Evolutionary conservation across 2,113 vertebrate genomes (phyloP), one percentile per base, ranked within the genome.

Genomic region (Pteropus alecto): DNA sequence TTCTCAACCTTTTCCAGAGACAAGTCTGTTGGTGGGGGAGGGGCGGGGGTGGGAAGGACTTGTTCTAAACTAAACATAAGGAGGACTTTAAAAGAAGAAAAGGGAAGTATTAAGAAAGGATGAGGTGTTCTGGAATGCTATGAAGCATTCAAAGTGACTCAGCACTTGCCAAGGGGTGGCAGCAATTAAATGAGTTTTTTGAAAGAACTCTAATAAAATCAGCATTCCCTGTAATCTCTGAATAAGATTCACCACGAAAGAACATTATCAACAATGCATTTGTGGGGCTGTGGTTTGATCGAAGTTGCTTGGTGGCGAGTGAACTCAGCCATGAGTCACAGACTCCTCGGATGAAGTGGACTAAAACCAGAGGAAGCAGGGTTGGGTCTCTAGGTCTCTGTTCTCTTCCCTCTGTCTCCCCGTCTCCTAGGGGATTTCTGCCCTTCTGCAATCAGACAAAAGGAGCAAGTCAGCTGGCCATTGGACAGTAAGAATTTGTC

Each of bases 191-290:
- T 65, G 65, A 73, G 30, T 82, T 76, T 90, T 94, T 83, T 94
- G 90, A 95, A 96, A 97, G 93, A 94, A 82, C 41, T 10, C 71
- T 68, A 96, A 96, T 95, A 90, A 92, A 94, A 85, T 74, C n/a
- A 54, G 60, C 60, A 58, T 58, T 93, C 90, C 58, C 81, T 71
- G 61, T 86, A 21, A 89, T 81, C 54, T 91, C 93, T 61, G 91
- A 88, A 61, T 35, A 68, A 78, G 91, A 79, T 5, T 74, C 21
- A 65, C 68, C 46, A 89, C 56, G 63, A 41, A 85, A 86, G 61
- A 95, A 67, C 83, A 78, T 79, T 73, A n/a, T 30, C 33, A 56
- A 24, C 68, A 13, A 26, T 0, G 18, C 8, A 35, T 84, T 22
- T 46, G 35, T 38, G 68, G 82, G 68, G 4, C 56, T 58, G 51